These are phyloP conservation scores for Xiphydria camelus DNA, from an alignment of 2,888 invertebrate genomes.

Conservation along the genomic window DNA sequence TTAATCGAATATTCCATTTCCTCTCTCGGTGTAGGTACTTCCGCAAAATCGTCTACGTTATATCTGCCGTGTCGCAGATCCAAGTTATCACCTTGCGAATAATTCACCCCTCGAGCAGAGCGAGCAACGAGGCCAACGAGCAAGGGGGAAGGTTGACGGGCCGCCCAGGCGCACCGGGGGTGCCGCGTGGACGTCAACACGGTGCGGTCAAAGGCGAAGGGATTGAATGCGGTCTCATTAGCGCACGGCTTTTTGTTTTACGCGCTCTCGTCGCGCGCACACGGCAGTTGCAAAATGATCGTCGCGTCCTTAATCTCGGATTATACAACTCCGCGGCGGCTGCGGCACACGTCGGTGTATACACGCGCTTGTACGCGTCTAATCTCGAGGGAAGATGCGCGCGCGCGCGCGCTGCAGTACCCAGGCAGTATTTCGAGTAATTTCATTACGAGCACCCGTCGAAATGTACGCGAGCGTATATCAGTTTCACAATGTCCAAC, in stretches of 20 bases:
- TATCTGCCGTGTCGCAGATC: no score
- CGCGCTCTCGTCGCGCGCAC: not conserved
- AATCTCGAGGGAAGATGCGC: not conserved
- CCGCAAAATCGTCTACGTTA: conserved; percentile 19
- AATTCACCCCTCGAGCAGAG: no score
- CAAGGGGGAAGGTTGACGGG: no score
- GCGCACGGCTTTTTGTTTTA: conserved; percentile 32
- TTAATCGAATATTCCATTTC: no score
- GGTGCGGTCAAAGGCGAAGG: conserved; percentile 25
- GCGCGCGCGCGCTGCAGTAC: not conserved
- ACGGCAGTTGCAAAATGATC: conserved; percentile 1
- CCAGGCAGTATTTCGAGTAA: conserved; percentile 1
- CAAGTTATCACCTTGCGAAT: no score
- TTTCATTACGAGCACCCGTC: conserved; percentile 2
- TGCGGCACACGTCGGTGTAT: no score
- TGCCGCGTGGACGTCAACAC: not conserved
- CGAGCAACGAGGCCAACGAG: no score
- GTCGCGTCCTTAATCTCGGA: conserved; percentile 4
- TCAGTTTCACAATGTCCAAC: conserved; percentile 1
- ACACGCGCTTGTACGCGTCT: no score
- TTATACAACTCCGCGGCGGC: not conserved
- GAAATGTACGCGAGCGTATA: not conserved
- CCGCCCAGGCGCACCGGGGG: no score
- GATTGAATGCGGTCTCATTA: conserved; percentile 33
- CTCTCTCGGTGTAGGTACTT: not conserved